Evolutionary conservation across 1,140 invertebrate species (phyloP).

Genomic region (Pseudomyrmex sp.): DNA sequence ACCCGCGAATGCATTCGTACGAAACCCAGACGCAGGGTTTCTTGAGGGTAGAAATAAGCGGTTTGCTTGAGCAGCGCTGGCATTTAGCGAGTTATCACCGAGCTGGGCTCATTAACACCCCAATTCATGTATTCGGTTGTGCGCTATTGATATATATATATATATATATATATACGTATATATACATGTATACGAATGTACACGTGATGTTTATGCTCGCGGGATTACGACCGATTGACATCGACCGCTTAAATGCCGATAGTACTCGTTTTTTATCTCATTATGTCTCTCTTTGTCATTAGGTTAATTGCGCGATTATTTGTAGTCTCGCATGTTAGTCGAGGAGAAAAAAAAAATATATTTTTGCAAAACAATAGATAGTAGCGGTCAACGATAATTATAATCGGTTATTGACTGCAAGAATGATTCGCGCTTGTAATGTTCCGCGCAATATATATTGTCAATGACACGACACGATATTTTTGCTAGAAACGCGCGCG

Average conservation of each 20-base stretch:
- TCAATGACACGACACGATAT: conserved; percentile 33
- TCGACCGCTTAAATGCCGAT: not conserved
- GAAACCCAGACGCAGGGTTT: conserved; percentile 48
- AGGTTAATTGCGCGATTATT: conserved; percentile 28
- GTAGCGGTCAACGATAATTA: conserved; percentile 62
- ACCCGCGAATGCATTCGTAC: conserved; percentile 10
- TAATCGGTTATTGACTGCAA: conserved; percentile 79
- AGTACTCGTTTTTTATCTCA: conserved; percentile 19
- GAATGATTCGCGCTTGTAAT: conserved; percentile 48
- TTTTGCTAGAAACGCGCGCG: conserved; percentile 48
- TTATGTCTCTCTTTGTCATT: conserved; percentile 28
- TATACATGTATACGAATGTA: too few species aligned
- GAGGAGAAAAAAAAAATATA: conserved; percentile 8
- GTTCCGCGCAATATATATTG: conserved; percentile 15
- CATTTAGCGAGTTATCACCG: conserved; percentile 55
- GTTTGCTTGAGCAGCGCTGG: conserved; percentile 1
- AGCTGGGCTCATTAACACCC: conserved; percentile 40
- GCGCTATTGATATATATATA: not conserved
- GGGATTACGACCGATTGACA: conserved; percentile 34
- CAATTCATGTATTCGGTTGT: conserved; percentile 38
- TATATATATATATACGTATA: too few species aligned
- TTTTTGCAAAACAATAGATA: conserved; percentile 34
- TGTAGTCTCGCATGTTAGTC: not conserved
- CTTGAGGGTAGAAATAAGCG: conserved; percentile 45
- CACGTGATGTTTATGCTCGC: conserved; percentile 13